Evolutionary conservation across 2,113 vertebrate species (phyloP).

Genomic region (Laticauda colubrina): DNA sequence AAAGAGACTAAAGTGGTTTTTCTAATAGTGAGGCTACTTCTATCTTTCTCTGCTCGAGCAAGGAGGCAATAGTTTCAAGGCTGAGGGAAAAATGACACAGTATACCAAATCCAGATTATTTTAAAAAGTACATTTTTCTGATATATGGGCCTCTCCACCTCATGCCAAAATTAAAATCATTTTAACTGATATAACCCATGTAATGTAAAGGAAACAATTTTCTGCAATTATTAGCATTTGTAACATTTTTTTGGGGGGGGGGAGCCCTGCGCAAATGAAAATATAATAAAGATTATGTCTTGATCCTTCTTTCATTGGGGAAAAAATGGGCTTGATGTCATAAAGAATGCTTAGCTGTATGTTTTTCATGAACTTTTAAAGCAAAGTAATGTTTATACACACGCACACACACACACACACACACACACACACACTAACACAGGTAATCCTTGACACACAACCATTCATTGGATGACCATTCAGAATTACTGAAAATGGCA

Average conservation of each 20-base stretch:
- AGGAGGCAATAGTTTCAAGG: neutral
- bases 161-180: neutral
- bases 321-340: neutral
- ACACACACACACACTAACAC: neutral
- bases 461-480: neutral
- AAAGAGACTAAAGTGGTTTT: neutral
- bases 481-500: neutral
- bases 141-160: neutral
- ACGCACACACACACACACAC: too few relatives aligned
- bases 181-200: neutral
- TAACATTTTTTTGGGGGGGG: neutral
- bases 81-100: neutral
- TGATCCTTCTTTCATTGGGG: neutral
- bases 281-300: neutral
- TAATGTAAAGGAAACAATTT: neutral
- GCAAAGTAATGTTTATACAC: neutral
- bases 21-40: neutral
- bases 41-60: neutral
- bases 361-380: neutral
- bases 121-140: neutral
- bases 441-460: neutral
- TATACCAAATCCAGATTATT: neutral
- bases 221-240: neutral
- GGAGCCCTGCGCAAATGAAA: neutral
- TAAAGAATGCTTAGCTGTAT: neutral